These are phyloP conservation scores for Peromyscus californicus DNA, from an alignment of 2,113 vertebrate species.

Conservation along the genomic window DNA sequence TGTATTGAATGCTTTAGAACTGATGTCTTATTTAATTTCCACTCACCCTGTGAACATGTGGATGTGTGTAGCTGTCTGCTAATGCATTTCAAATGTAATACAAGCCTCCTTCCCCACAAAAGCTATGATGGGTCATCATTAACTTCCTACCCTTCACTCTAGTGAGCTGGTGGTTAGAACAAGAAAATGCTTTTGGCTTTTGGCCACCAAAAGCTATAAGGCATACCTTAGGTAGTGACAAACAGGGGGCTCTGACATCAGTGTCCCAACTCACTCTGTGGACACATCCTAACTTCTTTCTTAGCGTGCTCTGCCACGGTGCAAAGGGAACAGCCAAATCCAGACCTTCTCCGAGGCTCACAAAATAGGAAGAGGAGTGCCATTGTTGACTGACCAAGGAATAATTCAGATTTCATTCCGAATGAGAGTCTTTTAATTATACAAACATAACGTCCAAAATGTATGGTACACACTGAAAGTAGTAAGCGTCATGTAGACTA, in stretches of 20 bases:
- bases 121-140: not conserved
- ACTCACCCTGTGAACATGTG: not conserved
- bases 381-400: not conserved
- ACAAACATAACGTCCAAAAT: not conserved
- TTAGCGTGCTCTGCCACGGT: not conserved
- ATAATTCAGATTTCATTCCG: not conserved
- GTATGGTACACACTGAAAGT: not conserved
- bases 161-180: not conserved
- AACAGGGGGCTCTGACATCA: not conserved
- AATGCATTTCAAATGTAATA: not conserved
- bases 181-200: slow-evolving; percentile 22
- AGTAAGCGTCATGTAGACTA: not conserved
- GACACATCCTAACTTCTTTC: not conserved
- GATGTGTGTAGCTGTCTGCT: not conserved
- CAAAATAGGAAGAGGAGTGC: not conserved
- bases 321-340: not conserved
- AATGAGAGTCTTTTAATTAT: not conserved
- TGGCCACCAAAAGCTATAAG: not conserved
- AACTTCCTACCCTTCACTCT: not conserved
- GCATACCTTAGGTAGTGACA: not conserved
- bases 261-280: not conserved
- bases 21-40: slow-evolving; percentile 21
- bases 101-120: not conserved
- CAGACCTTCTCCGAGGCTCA: not conserved
- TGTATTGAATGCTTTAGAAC: not conserved